phyloP scores from a whole-genome alignment of 1,140 invertebrate genomes.

The Ridgeia piscesae region DNA sequence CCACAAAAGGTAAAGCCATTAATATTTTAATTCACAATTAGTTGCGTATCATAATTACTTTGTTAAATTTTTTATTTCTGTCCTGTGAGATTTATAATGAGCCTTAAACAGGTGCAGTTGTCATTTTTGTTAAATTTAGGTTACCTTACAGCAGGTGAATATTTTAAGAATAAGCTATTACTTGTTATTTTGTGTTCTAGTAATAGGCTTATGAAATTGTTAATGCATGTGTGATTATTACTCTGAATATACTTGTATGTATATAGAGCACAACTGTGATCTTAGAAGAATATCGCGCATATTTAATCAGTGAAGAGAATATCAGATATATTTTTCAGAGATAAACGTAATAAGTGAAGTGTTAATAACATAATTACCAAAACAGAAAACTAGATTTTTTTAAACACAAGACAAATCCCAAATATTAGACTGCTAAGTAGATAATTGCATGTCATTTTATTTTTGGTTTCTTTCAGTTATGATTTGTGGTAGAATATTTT shows the following conservation, averaged over 20 bases:
- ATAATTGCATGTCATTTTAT: too few species aligned
- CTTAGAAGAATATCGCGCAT: too few species aligned
- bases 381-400: not conserved
- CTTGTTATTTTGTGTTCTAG: too few species aligned
- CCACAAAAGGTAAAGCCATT: constrained; percentile 46
- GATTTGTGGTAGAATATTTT: not conserved
- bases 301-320: too few species aligned
- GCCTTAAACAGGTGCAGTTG: not conserved
- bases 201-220: too few species aligned
- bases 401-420: not conserved
- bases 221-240: too few species aligned
- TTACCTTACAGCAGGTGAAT: too few species aligned
- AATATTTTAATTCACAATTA: not conserved
- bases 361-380: not conserved
- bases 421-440: not conserved
- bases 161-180: too few species aligned
- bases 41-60: not conserved
- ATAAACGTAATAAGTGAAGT: not conserved
- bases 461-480: not conserved
- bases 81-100: not conserved
- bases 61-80: not conserved
- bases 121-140: not conserved
- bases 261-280: too few species aligned
- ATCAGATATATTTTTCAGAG: too few species aligned
- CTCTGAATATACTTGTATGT: too few species aligned